Evolutionary conservation across 2,888 invertebrate genomes (phyloP).

Genomic region (Cenopis cana): DNA sequence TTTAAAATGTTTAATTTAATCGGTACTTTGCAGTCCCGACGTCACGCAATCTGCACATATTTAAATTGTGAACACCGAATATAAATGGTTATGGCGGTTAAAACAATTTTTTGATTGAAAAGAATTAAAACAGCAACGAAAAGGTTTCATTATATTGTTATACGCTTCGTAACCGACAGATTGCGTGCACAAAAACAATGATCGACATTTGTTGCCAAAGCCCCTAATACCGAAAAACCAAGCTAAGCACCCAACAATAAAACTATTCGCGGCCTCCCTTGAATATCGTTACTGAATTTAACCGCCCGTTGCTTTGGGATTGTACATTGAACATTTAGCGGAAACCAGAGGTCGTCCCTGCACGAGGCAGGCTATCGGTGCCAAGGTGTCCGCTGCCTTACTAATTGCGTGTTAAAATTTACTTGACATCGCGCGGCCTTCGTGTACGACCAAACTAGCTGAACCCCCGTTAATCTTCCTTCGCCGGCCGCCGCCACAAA

Average conservation of each 20-base stretch:
- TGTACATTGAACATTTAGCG: constrained; percentile 48
- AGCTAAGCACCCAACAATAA: constrained; percentile 65
- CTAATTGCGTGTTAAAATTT: constrained; percentile 83
- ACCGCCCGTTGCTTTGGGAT: constrained; percentile 52
- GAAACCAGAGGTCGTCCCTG: constrained; percentile 60
- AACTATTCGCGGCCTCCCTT: constrained; percentile 60
- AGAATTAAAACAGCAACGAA: constrained; percentile 59
- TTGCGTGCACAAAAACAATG: constrained; percentile 76
- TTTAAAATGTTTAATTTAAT: constrained; percentile 28
- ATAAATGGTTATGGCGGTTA: constrained; percentile 48
- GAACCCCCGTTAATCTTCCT: constrained; percentile 56
- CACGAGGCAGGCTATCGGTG: constrained; percentile 70
- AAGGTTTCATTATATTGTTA: constrained; percentile 58
- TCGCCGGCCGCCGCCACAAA: constrained; percentile 55
- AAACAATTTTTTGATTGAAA: constrained; percentile 62
- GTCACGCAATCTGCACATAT: constrained; percentile 45
- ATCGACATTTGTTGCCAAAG: constrained; percentile 67
- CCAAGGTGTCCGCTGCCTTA: constrained; percentile 76
- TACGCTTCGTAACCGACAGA: constrained; percentile 63
- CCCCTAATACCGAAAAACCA: constrained; percentile 65
- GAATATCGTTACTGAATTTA: constrained; percentile 54
- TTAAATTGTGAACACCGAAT: constrained; percentile 43
- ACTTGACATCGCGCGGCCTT: constrained; percentile 81
- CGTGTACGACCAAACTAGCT: constrained; percentile 59
- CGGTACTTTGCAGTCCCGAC: constrained; percentile 31